Base-by-base conservation (phyloP, 2,797 vertebrate genomes). In the Microctenopoma steveboyesi region DNA sequence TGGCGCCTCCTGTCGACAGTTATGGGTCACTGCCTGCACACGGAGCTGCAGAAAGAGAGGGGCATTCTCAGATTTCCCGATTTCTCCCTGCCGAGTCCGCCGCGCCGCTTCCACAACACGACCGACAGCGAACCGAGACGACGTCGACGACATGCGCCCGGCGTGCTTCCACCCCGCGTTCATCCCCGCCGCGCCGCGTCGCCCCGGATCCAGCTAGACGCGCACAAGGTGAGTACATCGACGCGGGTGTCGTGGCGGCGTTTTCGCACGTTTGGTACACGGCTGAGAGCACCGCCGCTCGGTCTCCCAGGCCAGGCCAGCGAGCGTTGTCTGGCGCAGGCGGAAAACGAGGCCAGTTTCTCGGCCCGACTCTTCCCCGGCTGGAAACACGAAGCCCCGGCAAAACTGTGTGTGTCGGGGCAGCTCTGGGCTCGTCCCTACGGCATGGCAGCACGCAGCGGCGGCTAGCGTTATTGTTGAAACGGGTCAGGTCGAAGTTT, bases 21-120 rank as follows among this genome's bases (percentile, higher is more conserved):
- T 85, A 82, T 86, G 84, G 50, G 79, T 67, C 69, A 88, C 75
- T 81, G 79, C 69, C 43, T 55, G 60, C 45, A 76, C 80, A 74
- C 65, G 6, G 82, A 74, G 84, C 89, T 76, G 88, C 86, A 89
- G 88, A 86, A 84, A 87, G 85, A 92, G 81, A 85, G 84, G 78
- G 78, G 84, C 86, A 85, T 83, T 89, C 89, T 92, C 90, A 89
- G 82, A 89, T 92, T 90, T 90, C 91, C 84, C 75, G 83, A 86
- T 88, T 86, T 88, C 89, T 91, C 83, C 86, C 88, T 83, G 86
- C 82, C 86, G 81, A 87, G 82, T 85, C 85, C 82, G 80, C 86
- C 33, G 76, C 69, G 80, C 76, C 56, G 83, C 86, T 86, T 82
- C 87, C 85, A 89, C 88, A 86, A 87, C 83, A 79, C 86, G 77